Conservation (phyloP, 2,113 vertebrate species). For the Saguinus midas region DNA sequence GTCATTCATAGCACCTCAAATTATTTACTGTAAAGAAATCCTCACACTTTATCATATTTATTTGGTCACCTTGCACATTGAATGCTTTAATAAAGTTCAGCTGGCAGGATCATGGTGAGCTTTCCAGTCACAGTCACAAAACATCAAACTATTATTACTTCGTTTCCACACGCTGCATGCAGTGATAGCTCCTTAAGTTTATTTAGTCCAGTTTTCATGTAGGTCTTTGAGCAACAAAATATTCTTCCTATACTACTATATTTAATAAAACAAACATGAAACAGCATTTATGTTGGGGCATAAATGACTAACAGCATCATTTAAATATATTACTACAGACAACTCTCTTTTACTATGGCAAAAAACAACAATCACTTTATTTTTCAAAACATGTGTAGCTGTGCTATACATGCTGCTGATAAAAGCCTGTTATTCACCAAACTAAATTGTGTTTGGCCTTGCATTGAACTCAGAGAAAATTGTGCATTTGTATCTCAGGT, state of each 20-base stretch:
- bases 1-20: neutral
- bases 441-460: conserved; percentile 67
- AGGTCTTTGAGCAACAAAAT: conserved; percentile 1
- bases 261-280: conserved; percentile 46
- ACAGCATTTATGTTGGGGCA: conserved; percentile 13
- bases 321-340: conserved; percentile 43
- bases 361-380: conserved; percentile 61
- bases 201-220: conserved; percentile 19
- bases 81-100: neutral
- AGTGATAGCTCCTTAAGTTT: conserved; percentile 21
- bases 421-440: conserved; percentile 66
- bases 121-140: conserved; percentile 1
- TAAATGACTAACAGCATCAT: conserved; percentile 60
- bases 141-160: neutral
- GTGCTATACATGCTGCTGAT: conserved; percentile 49
- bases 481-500: conserved; percentile 51
- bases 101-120: neutral
- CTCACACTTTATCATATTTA: neutral
- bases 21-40: neutral
- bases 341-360: conserved; percentile 25
- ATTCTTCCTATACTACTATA: conserved; percentile 5
- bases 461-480: conserved; percentile 66
- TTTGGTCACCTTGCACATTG: neutral
- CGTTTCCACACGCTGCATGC: neutral
- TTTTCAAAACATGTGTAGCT: conserved; percentile 50